Percentiles rank a stretch among this genome's conserved stretches.
These are phyloP conservation scores for Pantherophis vulpinus DNA, from an alignment of 2,797 vertebrate genomes.

Conservation along the genomic window DNA sequence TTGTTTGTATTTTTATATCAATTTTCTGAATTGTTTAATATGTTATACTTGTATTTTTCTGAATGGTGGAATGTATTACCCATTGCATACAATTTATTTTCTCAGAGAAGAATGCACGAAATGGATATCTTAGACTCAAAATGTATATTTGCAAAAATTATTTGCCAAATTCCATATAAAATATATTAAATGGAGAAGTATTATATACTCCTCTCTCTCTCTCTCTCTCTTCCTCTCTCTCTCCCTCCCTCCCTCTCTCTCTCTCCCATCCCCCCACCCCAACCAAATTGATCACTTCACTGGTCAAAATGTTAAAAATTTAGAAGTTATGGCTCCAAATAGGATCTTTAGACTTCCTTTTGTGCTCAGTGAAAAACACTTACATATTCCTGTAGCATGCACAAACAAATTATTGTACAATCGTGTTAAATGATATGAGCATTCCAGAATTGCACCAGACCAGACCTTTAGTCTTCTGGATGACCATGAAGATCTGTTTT, in stretches of 20 bases:
- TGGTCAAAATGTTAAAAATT: background rate
- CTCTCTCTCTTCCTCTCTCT: too few relatives aligned
- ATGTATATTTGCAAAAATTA: background rate
- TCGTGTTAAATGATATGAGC: background rate
- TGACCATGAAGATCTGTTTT: background rate
- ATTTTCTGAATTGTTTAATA: background rate
- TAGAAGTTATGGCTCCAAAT: background rate
- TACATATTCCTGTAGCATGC: background rate
- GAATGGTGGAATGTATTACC: background rate
- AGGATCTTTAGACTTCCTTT: background rate
- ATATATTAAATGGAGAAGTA: background rate
- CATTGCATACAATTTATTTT: background rate
- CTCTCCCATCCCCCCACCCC: too few relatives aligned
- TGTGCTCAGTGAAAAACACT: background rate
- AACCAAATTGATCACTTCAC: background rate
- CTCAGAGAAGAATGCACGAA: background rate
- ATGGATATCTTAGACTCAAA: background rate
- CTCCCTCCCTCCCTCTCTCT: too few relatives aligned
- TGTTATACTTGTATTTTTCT: background rate
- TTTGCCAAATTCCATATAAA: background rate
- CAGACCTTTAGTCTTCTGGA: background rate
- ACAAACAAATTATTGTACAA: background rate
- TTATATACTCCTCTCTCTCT: background rate
- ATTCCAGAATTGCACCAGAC: background rate
- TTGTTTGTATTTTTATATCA: background rate